A percentile compares a stretch with the other conserved stretches of the same genome.
phyloP scores from a whole-genome alignment of 1,140 invertebrate species.

The Papilio polytes region DNA sequence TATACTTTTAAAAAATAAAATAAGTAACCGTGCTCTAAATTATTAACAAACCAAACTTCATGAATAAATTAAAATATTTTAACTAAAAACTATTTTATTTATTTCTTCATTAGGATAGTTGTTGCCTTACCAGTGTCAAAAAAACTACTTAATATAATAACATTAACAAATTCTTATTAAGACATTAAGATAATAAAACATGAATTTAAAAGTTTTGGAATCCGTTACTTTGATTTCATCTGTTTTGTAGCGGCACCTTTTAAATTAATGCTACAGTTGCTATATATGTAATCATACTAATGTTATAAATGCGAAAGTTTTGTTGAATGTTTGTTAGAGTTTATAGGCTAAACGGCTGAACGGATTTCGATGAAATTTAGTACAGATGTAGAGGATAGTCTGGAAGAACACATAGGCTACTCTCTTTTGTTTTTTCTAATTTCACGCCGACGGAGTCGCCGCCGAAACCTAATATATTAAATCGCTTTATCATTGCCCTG shows the following conservation, averaged over 20 bases:
- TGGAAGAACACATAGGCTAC: too few relatives aligned
- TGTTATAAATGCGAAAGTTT: too few relatives aligned
- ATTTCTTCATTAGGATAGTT: background rate
- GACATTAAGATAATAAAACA: conserved; percentile 17
- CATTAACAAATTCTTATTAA: conserved; percentile 15
- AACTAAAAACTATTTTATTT: conserved; percentile 2
- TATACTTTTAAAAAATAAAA: too few relatives aligned
- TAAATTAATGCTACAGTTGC: conserved; percentile 35
- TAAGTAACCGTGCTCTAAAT: background rate
- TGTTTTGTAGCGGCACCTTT: conserved; percentile 16
- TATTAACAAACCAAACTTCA: background rate
- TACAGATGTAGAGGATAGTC: too few relatives aligned
- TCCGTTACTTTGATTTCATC: conserved; percentile 16
- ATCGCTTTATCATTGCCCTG: conserved; percentile 56
- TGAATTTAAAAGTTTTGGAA: conserved; percentile 13
- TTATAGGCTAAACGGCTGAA: too few relatives aligned
- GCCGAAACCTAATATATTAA: conserved; percentile 47
- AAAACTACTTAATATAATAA: conserved; percentile 19
- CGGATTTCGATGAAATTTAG: too few relatives aligned
- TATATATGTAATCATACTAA: conserved; percentile 7
- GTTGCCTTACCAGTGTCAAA: background rate
- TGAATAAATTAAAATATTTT: background rate
- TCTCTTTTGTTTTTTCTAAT: too few relatives aligned
- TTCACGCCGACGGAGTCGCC: too few relatives aligned
- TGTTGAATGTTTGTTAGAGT: too few relatives aligned